phyloP scores from a whole-genome alignment of 2,888 invertebrate genomes.

The Uloborus plumipes region DNA sequence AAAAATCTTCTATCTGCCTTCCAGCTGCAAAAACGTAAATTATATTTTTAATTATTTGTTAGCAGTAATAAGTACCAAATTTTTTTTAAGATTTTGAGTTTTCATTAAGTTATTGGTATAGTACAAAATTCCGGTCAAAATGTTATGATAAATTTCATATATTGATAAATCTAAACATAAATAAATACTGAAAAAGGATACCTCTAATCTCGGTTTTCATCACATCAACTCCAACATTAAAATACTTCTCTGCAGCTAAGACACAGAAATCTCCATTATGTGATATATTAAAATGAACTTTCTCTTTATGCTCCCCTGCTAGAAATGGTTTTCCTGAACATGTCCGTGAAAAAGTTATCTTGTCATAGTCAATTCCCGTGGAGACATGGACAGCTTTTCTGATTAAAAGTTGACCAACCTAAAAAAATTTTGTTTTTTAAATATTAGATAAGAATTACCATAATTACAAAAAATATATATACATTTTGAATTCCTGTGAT shows the following conservation, averaged over 20 bases:
- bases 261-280: constrained; percentile 92
- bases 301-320: constrained; percentile 66
- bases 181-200: constrained; percentile 61
- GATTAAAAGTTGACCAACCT: constrained; percentile 84
- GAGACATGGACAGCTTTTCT: constrained; percentile 82
- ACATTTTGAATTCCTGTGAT: too few relatives aligned
- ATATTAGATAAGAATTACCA: too few relatives aligned
- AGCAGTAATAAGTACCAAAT: neutral
- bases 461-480: too few relatives aligned
- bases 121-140: neutral
- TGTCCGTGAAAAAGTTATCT: constrained; percentile 74
- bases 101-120: neutral
- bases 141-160: neutral
- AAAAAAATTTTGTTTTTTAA: neutral
- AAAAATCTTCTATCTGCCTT: constrained; percentile 83
- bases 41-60: neutral
- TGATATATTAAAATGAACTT: constrained; percentile 86
- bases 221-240: constrained; percentile 79
- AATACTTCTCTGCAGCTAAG: constrained; percentile 73
- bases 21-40: constrained; percentile 73
- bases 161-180: neutral
- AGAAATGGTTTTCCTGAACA: constrained; percentile 72
- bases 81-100: neutral
- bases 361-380: constrained; percentile 78
- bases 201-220: constrained; percentile 83